Evolutionary conservation across 2,113 vertebrate species (phyloP).

Genomic region (Daboia siamensis): DNA sequence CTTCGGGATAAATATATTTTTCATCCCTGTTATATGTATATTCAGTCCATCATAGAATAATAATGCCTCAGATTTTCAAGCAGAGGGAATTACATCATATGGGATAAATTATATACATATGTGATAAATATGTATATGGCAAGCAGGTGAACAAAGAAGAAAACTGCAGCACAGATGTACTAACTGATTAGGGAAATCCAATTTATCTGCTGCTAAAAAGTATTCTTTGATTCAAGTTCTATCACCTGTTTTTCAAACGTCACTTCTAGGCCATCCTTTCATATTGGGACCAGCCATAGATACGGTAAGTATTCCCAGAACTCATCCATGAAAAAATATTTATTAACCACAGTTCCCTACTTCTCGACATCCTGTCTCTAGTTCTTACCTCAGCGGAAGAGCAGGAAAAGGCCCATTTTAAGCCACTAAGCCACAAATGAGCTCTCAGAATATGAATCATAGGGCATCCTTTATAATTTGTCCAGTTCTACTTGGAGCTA

Average conservation of each 20-base stretch:
- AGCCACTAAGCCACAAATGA: slow-evolving; percentile 1
- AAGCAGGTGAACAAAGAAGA: background rate
- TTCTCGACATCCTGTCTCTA: slow-evolving; percentile 12
- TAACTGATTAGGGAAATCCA: background rate
- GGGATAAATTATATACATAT: background rate
- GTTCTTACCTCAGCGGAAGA: slow-evolving; percentile 3
- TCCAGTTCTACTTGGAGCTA: background rate
- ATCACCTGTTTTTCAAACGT: background rate
- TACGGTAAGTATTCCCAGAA: background rate
- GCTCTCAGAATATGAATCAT: background rate
- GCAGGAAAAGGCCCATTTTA: background rate
- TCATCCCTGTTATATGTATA: background rate
- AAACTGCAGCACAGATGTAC: background rate
- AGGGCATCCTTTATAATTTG: background rate
- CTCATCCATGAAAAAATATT: background rate
- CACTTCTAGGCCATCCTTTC: background rate
- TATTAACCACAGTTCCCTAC: background rate
- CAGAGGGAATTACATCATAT: background rate
- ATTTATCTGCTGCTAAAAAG: background rate
- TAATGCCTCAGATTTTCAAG: background rate
- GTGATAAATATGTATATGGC: background rate
- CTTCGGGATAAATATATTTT: background rate
- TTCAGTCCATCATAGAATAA: background rate
- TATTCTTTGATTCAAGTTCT: background rate
- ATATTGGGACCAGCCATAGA: background rate